A percentile compares a stretch with the other conserved stretches of the same genome.
These are phyloP conservation scores for Heptranchias perlo DNA, from an alignment of 2,113 vertebrate genomes.

Conservation along the genomic window DNA sequence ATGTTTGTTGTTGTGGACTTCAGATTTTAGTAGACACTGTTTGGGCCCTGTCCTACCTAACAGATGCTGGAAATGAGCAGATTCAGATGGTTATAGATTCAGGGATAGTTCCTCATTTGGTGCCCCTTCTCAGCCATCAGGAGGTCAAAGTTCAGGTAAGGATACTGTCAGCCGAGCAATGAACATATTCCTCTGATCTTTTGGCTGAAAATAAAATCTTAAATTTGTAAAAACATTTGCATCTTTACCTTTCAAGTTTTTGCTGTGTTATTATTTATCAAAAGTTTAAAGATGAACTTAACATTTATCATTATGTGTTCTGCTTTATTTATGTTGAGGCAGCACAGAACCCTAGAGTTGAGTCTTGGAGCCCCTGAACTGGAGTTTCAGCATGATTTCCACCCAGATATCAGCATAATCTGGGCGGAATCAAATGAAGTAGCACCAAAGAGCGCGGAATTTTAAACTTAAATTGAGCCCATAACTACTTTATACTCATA, in stretches of 20 bases:
- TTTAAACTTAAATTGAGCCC: neutral
- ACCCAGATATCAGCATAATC: neutral
- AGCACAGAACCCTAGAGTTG: neutral
- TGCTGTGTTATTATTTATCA: neutral
- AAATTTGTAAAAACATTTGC: neutral
- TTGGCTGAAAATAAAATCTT: neutral
- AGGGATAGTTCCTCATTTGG: conserved; percentile 89
- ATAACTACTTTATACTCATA: neutral
- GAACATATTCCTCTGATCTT: neutral
- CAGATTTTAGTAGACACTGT: conserved; percentile 98
- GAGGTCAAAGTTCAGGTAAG: conserved; percentile 98
- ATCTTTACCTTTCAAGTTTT: neutral
- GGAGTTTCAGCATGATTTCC: neutral
- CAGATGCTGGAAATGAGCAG: conserved; percentile 96
- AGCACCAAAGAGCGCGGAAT: neutral
- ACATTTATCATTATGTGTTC: neutral
- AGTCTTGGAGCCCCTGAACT: neutral
- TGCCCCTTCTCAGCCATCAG: conserved; percentile 95
- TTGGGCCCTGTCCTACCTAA: conserved; percentile 97
- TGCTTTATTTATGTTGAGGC: neutral
- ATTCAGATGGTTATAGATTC: conserved; percentile 99
- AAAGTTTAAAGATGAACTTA: neutral
- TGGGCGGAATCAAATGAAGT: neutral
- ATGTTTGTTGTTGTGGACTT: conserved; percentile 42
- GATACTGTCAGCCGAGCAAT: neutral